Conservation (phyloP, 2,888 invertebrate species). For the Microctonus hyperodae region DNA sequence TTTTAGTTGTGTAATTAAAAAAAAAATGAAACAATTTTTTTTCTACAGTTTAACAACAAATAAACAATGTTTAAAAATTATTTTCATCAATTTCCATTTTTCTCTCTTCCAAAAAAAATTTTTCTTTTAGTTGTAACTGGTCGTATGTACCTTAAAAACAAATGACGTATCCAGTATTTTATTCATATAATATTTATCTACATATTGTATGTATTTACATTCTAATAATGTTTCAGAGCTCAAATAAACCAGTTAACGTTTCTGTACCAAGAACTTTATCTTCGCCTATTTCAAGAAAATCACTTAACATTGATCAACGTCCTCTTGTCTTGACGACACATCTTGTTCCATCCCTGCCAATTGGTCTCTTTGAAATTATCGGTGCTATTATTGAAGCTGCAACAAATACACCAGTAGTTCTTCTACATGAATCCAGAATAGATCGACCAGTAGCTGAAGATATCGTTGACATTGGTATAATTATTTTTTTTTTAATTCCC, state of each 20-base stretch:
- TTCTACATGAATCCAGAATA: conserved; percentile 48
- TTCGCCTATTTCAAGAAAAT: conserved; percentile 9
- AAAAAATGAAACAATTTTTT: too few relatives aligned
- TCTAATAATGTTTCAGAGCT: conserved; percentile 32
- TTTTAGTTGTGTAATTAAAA: too few relatives aligned
- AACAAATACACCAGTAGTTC: conserved; percentile 47
- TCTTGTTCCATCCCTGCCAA: conserved; percentile 54
- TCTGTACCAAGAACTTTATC: conserved; percentile 45
- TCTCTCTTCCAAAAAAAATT: too few relatives aligned
- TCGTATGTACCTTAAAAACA: too few relatives aligned
- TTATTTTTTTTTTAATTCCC: not conserved
- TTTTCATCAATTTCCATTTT: too few relatives aligned
- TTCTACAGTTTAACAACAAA: too few relatives aligned
- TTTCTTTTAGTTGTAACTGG: too few relatives aligned
- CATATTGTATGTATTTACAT: too few relatives aligned
- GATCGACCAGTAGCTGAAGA: conserved; percentile 50
- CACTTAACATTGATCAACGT: conserved; percentile 36
- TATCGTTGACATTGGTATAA: conserved; percentile 51
- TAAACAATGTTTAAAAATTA: too few relatives aligned
- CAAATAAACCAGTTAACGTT: conserved; percentile 39
- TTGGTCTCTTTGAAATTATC: conserved; percentile 51
- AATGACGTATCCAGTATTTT: too few relatives aligned
- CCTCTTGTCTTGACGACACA: conserved; percentile 52
- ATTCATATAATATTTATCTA: too few relatives aligned
- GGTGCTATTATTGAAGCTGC: conserved; percentile 51